Percentiles rank a stretch among this genome's conserved stretches.
Evolutionary conservation across 2,113 vertebrate genomes (phyloP).

Genomic region (Oenanthe melanoleuca): DNA sequence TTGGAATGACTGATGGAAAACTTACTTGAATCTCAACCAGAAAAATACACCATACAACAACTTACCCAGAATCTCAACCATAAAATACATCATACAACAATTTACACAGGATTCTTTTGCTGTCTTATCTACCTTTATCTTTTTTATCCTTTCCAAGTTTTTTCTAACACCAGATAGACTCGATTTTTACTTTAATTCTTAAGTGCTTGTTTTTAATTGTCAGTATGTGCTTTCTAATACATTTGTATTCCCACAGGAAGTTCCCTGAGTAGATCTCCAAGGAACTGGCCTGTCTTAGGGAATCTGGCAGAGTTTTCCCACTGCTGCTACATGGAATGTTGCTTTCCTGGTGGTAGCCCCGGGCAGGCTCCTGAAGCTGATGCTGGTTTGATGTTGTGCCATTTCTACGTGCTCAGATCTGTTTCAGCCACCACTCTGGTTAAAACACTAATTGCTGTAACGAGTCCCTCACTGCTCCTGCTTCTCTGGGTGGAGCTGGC

Average conservation of each 20-base stretch:
- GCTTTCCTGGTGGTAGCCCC: slow-evolving; percentile 55
- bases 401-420: slow-evolving; percentile 57
- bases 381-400: slow-evolving; percentile 58
- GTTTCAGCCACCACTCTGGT: slow-evolving; percentile 51
- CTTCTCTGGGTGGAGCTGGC: slow-evolving; percentile 40
- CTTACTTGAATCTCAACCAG: neutral
- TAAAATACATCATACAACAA: neutral
- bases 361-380: slow-evolving; percentile 30
- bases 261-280: neutral
- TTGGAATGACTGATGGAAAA: slow-evolving; percentile 15
- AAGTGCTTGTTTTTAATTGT: neutral
- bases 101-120: neutral
- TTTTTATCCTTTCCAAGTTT: neutral
- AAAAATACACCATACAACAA: neutral
- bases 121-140: neutral
- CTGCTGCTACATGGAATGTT: slow-evolving; percentile 24
- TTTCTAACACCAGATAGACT: neutral
- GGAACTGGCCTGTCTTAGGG: neutral
- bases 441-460: slow-evolving; percentile 56
- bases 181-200: neutral
- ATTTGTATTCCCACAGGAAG: neutral
- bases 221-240: neutral
- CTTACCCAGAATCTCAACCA: neutral
- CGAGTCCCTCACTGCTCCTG: slow-evolving; percentile 6
- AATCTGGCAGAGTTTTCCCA: slow-evolving; percentile 30